phyloP scores from a whole-genome alignment of 2,797 vertebrate species.

The Sphenodon punctatus region DNA sequence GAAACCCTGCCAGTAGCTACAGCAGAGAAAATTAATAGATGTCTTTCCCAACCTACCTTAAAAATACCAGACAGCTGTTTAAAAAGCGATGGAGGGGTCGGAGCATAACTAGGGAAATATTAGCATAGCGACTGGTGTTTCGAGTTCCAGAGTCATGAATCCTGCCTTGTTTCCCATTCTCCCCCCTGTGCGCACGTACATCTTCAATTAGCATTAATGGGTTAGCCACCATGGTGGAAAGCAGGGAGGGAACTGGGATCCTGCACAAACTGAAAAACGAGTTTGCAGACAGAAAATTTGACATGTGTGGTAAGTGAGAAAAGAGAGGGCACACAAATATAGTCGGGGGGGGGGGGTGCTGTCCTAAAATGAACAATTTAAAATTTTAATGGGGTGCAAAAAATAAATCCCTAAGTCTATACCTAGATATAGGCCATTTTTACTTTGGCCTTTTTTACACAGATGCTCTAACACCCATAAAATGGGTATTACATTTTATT shows the following conservation, averaged over 20 bases:
- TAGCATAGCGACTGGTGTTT: background rate
- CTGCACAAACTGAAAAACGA: background rate
- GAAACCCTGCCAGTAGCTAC: background rate
- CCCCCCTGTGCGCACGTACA: rapidly evolving
- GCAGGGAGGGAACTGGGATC: background rate
- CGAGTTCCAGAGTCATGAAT: background rate
- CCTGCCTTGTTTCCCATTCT: background rate
- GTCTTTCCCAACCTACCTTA: background rate
- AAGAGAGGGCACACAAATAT: too few relatives aligned
- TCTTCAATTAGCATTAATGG: background rate
- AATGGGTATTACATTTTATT: too few relatives aligned
- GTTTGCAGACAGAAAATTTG: background rate
- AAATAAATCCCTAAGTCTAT: background rate
- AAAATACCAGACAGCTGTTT: background rate
- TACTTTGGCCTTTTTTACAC: too few relatives aligned
- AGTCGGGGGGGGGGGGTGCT: background rate
- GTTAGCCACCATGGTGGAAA: background rate
- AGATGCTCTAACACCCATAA: too few relatives aligned
- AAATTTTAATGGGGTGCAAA: background rate
- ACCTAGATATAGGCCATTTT: too few relatives aligned
- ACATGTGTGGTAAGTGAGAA: too few relatives aligned
- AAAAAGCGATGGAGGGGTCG: background rate
- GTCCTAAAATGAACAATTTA: too few relatives aligned
- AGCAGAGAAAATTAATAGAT: background rate
- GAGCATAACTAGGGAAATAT: background rate